phyloP scores from a whole-genome alignment of 2,113 vertebrate genomes.

The Capreolus pygargus region DNA sequence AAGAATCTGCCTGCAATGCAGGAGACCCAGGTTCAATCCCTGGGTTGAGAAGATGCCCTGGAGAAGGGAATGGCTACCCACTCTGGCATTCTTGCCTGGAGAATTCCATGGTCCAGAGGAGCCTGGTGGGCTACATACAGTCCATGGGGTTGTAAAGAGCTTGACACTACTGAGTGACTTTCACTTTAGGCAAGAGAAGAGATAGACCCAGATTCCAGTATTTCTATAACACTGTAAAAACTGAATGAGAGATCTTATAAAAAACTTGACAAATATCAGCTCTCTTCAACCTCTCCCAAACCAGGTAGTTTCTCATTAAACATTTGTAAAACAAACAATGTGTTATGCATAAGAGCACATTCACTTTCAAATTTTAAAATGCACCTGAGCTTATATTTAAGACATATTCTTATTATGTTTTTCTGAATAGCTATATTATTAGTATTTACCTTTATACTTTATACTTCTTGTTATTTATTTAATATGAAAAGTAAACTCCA shows the following conservation, averaged over 20 bases:
- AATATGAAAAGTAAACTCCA: neutral
- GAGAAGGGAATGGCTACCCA: neutral
- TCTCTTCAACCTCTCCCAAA: neutral
- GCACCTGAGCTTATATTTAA: neutral
- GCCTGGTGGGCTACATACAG: neutral
- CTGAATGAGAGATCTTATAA: neutral
- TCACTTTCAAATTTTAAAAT: constrained; percentile 2
- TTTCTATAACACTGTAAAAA: neutral
- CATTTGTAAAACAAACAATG: neutral
- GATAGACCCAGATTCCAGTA: neutral
- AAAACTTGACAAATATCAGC: neutral
- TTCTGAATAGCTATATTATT: neutral
- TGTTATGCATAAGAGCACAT: neutral
- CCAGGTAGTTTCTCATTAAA: neutral
- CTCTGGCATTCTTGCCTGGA: neutral
- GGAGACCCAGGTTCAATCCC: neutral
- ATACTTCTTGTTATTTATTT: neutral
- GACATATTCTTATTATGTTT: neutral
- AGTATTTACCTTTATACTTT: neutral
- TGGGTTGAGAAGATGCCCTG: neutral
- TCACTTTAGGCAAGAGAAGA: neutral
- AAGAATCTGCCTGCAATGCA: neutral
- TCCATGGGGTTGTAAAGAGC: neutral
- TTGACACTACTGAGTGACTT: neutral
- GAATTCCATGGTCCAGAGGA: neutral